phyloP scores from a whole-genome alignment of 2,888 invertebrate species.

The Tiphia femorata region DNA sequence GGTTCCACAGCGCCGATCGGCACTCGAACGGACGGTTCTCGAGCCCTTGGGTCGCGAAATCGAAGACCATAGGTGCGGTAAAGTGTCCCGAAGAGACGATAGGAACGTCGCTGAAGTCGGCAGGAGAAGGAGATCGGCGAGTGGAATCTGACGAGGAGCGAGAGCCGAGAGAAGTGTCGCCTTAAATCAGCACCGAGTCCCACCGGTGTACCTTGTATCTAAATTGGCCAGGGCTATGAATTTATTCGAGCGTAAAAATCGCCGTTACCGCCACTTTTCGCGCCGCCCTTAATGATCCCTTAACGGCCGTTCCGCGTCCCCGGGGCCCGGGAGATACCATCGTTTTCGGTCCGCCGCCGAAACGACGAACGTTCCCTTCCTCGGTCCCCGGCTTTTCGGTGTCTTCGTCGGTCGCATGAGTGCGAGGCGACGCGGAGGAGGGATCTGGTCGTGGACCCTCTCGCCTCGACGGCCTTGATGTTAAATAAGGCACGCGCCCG shows the following conservation, averaged over 20 bases:
- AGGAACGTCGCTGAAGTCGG: not conserved
- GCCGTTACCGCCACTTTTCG: conserved; percentile 44
- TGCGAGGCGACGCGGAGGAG: conserved; percentile 3
- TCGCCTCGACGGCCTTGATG: conserved; percentile 13
- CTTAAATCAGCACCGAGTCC: conserved; percentile 29
- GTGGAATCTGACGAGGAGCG: too few relatives aligned
- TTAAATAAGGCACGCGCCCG: conserved; percentile 16
- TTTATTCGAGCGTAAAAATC: conserved; percentile 48
- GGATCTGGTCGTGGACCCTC: conserved; percentile 8
- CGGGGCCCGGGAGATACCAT: conserved; percentile 21
- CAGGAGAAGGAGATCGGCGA: not conserved
- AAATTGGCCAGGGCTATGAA: conserved; percentile 50
- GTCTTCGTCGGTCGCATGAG: not conserved
- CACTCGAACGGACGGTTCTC: conserved; percentile 20
- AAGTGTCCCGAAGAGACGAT: not conserved
- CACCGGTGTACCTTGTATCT: conserved; percentile 45
- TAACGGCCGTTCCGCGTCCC: conserved; percentile 29
- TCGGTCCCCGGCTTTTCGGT: not conserved
- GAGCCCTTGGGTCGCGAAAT: not conserved
- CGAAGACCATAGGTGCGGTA: not conserved
- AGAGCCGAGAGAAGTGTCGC: not conserved
- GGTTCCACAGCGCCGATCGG: conserved; percentile 30
- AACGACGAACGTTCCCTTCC: not conserved
- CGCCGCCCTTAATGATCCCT: conserved; percentile 48
- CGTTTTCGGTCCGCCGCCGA: conserved; percentile 3